Evolutionary conservation across 2,113 vertebrate species (phyloP), one percentile per base, ranked within the genome.

Genomic region (Atrichornis clamosus): DNA sequence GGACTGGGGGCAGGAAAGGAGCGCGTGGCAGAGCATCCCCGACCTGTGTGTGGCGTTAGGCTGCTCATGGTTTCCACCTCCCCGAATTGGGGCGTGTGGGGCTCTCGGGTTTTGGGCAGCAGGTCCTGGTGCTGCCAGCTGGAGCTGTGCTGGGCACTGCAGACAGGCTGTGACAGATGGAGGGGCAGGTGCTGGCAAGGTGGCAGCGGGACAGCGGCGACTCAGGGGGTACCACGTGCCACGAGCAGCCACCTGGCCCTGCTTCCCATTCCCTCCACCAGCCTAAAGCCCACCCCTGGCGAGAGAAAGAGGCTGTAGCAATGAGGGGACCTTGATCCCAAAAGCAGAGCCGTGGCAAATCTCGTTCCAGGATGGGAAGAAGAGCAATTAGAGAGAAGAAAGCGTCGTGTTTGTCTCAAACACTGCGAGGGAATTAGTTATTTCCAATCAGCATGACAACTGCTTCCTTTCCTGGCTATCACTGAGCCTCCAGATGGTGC

Each of bases 401-500:
- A 59, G n/a, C 2, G 13, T 28, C 13, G 0, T 7, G 12, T 65
- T 93, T 64, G 89, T 58, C 78, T 74, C 55, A 8, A 69, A 52
- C 0, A 1, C 49, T 50, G 35, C 3, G 4, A 62, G 67, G 78
- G 72, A 87, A 37, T 75, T 91, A 60, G 19, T 95, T 89, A 44
- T 86, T 80, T 63, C 72, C 82, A 60, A 27, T 53, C 96, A 92
- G 79, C 68, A 6, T 68, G 97, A 90, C 94, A 93, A 88, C 68
- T 70, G 93, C 93, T 97, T 96, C 96, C 97, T 87, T 96, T 83
- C 10, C 94, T 96, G 93, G 89, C 94, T 95, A 63, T 95, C 91
- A 3, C 90, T 32, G 86, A 8, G 58, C 62, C 84, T 97, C 94
- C 96, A 97, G 96, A 97, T 97, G 96, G 94, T 90, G 56, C 76